A percentile compares a stretch with the other conserved stretches of the same genome.
Conservation (phyloP, 2,797 vertebrate species). For the Mastacembelus armatus region DNA sequence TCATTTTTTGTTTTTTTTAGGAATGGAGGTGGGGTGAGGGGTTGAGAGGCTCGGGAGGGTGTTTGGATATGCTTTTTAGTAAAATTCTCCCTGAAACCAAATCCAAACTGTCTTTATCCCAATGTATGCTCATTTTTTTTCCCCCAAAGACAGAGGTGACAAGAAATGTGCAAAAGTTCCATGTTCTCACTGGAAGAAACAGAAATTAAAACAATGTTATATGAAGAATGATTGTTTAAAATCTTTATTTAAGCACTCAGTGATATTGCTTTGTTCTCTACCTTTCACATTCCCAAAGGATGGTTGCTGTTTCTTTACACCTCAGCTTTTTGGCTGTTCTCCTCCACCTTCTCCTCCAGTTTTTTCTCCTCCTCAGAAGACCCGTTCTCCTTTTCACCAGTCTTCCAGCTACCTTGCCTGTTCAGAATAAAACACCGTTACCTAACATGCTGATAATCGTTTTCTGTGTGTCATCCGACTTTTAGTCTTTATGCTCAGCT, state of each 20-base stretch:
- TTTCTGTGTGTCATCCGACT: neutral
- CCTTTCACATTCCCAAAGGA: constrained; percentile 74
- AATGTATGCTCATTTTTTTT: constrained; percentile 58
- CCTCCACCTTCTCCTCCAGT: constrained; percentile 93
- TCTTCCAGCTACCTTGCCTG: constrained; percentile 89
- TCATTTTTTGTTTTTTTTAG: constrained; percentile 48
- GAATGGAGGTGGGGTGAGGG: constrained; percentile 39
- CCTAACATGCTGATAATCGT: constrained; percentile 31
- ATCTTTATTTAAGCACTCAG: neutral
- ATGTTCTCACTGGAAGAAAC: constrained; percentile 70
- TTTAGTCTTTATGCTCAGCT: neutral
- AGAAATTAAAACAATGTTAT: constrained; percentile 32
- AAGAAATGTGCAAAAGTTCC: constrained; percentile 81
- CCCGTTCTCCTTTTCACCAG: constrained; percentile 93
- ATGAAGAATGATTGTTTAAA: neutral
- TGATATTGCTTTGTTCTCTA: constrained; percentile 26
- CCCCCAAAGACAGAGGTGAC: constrained; percentile 64
- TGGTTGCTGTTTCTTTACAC: constrained; percentile 84
- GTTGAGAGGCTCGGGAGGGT: constrained; percentile 18
- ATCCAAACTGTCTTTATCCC: constrained; percentile 75
- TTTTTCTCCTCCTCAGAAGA: constrained; percentile 98
- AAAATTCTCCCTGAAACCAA: constrained; percentile 79
- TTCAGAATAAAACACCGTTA: constrained; percentile 29
- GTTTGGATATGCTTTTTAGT: constrained; percentile 73
- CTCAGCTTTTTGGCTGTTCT: constrained; percentile 97